Base-by-base conservation (phyloP, 2,888 invertebrate species). In the Troilus luridus region DNA sequence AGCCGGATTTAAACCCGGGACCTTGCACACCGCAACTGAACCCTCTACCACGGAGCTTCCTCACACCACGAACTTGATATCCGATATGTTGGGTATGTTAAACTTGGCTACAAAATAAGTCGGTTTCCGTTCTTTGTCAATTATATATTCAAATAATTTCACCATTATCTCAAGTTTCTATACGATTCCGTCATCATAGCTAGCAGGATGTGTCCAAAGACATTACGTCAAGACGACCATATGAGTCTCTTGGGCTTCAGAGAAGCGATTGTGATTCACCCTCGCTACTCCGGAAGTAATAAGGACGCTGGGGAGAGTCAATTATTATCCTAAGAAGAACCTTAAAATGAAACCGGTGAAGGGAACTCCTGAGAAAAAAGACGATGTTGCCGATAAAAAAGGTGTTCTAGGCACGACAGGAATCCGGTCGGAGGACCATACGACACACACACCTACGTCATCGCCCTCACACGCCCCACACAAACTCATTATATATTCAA, bases 371-470 rank as follows among this genome's bases (percentile, higher is more conserved):
- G 9, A 12, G 85, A 85, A 85, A 85, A 58, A 56, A 58, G 85
- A 85, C 56, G 85, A 85, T 58, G 56, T 58, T 54, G 41, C 85
- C 56, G 85, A 85, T 85, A 85, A 85, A 85, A 85, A 85, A 85
- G 85, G 85, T 85, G 85, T 58, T 14, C 85, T 85, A 85, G 85
- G 85, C 85, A 85, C 85, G 85, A 58, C 56, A 85, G 85, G 85
- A 85, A 85, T 85, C 85, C 85, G 85, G 85, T 85, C 85, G 17
- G 85, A n/a, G 85, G 85, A 85, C 85, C 85, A 85, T 85, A 85
- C 85, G 85, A 85, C 85, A 85, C 85, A 85, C 85, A 85, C 85
- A 58, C 85, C 85, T 85, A 85, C 85, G 85, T 85, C 85, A 56
- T 56, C 72, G 72, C 72, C 72, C 72, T 41, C 72, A 77, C 72